Evolutionary conservation across 2,797 vertebrate species (phyloP), one percentile per base, ranked within the genome.

Genomic region (Pelodytes ibericus): DNA sequence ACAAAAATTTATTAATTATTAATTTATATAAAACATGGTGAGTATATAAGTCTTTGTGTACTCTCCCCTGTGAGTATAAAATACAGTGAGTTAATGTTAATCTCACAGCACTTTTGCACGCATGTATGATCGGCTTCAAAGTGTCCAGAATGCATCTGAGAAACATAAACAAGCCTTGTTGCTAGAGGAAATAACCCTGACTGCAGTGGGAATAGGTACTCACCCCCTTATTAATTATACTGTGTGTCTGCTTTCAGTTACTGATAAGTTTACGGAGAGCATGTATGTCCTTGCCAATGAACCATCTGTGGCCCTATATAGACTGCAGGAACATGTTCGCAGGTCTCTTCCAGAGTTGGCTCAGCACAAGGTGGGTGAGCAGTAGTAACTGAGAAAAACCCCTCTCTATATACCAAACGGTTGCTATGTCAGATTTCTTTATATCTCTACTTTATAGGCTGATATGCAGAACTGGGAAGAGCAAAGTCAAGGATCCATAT

Each of bases 391-490:
- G 16, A 36, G 31, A 4, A 36, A 10, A 36, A 36, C 4, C 10
- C 10, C 31, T 44, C n/a, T 31, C 30, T 62, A 20, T 5, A 61
- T 25, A 27, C 7, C 31, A 5, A 4, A 33, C 9, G 53, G 22
- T 53, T 53, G 27, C 22, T 61, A 18, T 30, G 33, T 31, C 8
- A 24, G 18, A 24, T 13, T 1, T 71, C 1, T 63, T 47, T 47
- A 30, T 5, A 11, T 59, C 31, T 77, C 59, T 41, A 22, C 71
- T 74, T 0, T 27, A 27, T 87, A 99, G 98, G 95, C 96, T 0
- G 96, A 99, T 82, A 99, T 99, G 98, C 98, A 99, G 88, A 94
- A 93, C 75, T 98, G 95, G 96, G 98, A 99, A 81, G 96, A 98
- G 81, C 98, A 99, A 81, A 98, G 97, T 83, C 98, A 99, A 85